Evolutionary conservation across 92 coral and sea anemone genomes (phyloP).

Genomic region (Phenganax marumi): DNA sequence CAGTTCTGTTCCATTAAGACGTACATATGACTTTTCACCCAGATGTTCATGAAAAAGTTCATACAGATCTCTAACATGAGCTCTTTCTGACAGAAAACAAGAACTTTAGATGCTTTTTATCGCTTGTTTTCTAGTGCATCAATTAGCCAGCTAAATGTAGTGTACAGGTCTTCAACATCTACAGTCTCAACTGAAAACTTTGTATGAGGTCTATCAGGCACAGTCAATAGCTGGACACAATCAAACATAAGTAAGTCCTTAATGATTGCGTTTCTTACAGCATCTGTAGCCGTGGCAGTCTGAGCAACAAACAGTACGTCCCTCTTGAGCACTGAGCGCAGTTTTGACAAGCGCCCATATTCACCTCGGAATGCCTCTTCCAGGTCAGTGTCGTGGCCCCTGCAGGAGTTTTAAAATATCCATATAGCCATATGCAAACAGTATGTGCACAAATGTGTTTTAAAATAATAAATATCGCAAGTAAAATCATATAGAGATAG

Average conservation of each 20-base stretch:
- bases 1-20: slow-evolving; percentile 46
- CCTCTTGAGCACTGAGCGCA: slow-evolving; percentile 24
- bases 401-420: not conserved
- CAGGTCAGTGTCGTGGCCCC: slow-evolving; percentile 26
- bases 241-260: slow-evolving; percentile 43
- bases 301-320: slow-evolving; percentile 43
- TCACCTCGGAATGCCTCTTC: slow-evolving; percentile 46
- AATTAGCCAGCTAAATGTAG: slow-evolving; percentile 46
- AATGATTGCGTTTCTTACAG: slow-evolving; percentile 10
- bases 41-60: slow-evolving; percentile 43
- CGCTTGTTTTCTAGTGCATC: slow-evolving; percentile 32
- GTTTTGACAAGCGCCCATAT: slow-evolving; percentile 40
- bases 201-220: slow-evolving; percentile 46
- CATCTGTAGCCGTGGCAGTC: slow-evolving; percentile 55
- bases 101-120: slow-evolving; percentile 43
- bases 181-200: slow-evolving; percentile 22
- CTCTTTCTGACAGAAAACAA: slow-evolving; percentile 51
- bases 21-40: slow-evolving; percentile 44
- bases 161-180: slow-evolving; percentile 37
- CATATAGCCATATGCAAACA: not conserved
- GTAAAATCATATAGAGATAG: not conserved
- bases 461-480: not conserved
- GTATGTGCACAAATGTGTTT: not conserved
- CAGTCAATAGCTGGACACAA: slow-evolving; percentile 33
- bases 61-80: slow-evolving; percentile 55